Evolutionary conservation across 2,113 vertebrate genomes (phyloP).

Genomic region (Amphilophus citrinellus): DNA sequence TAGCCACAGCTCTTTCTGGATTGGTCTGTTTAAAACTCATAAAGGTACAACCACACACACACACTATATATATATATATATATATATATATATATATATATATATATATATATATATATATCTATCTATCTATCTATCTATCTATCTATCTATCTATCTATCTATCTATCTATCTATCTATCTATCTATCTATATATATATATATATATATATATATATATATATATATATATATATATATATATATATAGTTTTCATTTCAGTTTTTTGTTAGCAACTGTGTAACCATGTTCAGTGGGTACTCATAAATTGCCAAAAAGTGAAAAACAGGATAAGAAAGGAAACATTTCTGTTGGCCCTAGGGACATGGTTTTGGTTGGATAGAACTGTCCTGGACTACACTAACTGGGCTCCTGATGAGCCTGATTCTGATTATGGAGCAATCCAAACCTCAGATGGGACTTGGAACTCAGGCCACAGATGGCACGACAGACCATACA

Average conservation of each 20-base stretch:
- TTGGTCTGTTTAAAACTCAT: slow-evolving; percentile 73
- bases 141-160: no score
- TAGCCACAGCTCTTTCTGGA: slow-evolving; percentile 66
- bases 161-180: no score
- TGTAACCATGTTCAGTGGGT: background rate
- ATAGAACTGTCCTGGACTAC: slow-evolving; percentile 85
- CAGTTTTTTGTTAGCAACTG: background rate
- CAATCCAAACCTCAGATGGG: slow-evolving; percentile 79
- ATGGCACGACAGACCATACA: slow-evolving; percentile 81
- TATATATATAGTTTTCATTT: background rate
- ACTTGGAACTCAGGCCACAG: slow-evolving; percentile 86
- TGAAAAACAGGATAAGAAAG: background rate
- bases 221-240: no score
- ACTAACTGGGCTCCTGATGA: slow-evolving; percentile 88
- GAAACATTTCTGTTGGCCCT: slow-evolving; percentile 5
- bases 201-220: no score
- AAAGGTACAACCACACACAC: slow-evolving; percentile 51
- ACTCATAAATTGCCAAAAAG: background rate
- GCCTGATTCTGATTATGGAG: slow-evolving; percentile 60
- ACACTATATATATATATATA: no score
- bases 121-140: no score
- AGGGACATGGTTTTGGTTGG: slow-evolving; percentile 90
- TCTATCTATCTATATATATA: no score
- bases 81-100: no score
- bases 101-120: no score